Evolutionary conservation across 2,797 vertebrate genomes (phyloP).

Genomic region (Siniperca scherzeri): DNA sequence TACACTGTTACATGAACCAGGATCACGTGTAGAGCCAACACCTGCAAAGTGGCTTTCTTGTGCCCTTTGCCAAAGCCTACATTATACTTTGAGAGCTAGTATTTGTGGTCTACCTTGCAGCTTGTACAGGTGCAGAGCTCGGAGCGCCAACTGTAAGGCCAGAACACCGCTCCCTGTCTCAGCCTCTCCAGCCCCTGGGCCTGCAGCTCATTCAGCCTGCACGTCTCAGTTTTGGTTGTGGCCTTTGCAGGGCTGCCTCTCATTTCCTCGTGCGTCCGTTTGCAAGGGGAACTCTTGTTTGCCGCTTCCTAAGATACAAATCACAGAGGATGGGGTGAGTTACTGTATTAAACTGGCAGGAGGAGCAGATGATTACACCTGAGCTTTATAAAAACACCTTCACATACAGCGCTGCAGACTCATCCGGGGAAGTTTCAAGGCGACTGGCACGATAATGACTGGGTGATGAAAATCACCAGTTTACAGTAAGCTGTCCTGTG

Average conservation of each 20-base stretch:
- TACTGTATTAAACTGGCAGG: background rate
- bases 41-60: background rate
- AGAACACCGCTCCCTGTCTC: constrained; percentile 90
- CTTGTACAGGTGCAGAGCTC: constrained; percentile 91
- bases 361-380: constrained; percentile 21
- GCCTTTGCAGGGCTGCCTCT: constrained; percentile 22
- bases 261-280: constrained; percentile 75
- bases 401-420: constrained; percentile 28
- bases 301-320: constrained; percentile 56
- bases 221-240: constrained; percentile 57
- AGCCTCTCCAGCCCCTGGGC: constrained; percentile 70
- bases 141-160: constrained; percentile 92
- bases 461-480: constrained; percentile 71
- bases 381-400: constrained; percentile 27
- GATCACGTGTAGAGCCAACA: constrained; percentile 16
- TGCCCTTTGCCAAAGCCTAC: constrained; percentile 11
- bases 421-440: constrained; percentile 34
- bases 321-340: background rate
- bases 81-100: constrained; percentile 2
- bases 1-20: background rate
- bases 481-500: constrained; percentile 77
- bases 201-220: constrained; percentile 88
- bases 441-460: constrained; percentile 39
- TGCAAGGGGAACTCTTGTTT: constrained; percentile 60
- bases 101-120: constrained; percentile 88